Evolutionary conservation across 2,797 vertebrate genomes (phyloP), one percentile per base, ranked within the genome.

Genomic region (Phaenicophaeus curvirostris): DNA sequence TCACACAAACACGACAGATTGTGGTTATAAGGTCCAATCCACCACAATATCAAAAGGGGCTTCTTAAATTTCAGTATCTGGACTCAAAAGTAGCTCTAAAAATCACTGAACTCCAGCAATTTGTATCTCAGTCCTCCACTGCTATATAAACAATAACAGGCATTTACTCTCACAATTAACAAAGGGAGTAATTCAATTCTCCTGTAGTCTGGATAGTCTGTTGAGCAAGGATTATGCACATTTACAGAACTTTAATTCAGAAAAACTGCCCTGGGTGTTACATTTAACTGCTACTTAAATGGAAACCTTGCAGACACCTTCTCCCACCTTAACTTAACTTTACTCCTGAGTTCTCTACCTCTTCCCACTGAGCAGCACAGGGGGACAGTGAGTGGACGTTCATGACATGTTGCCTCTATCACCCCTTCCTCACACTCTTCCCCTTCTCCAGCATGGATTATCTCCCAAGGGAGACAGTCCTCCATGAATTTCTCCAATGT

Each of bases 1-100:
- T 33, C 18, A 57, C 8, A 27, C 13, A 73, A 42, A 8, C 9
- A 42, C 5, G 11, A 59, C 20, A 68, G 6, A 59, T 57, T 33
- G 21, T 62, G 14, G 4, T 3, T 57, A 17, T 8, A 33, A 23
- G 4, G 4, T 1, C 13, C 0, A 1, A 18, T 44, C 51, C 19
- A 59, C 8, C n/a, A 31, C 13, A 6, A 8, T 68, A 69, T 41
- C 9, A n/a, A 37, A 6, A 61, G 2, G 5, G 9, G 24, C 3
- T 66, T 69, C 9, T 53, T n/a, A 39, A 25, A 75, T n/a, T 75
- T 78, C 18, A 14, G 6, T 6, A 53, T 53, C 28, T 67, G 33
- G 20, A 63, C 51, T 31, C 35, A 55, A 61, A 73, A 27, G 6
- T 48, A 39, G 21, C n/a, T 41, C 25, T 51, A 68, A 68, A 67